Evolutionary conservation across 2,888 invertebrate species (phyloP), one percentile per base, ranked within the genome.

Genomic region (Resseliella maxima): DNA sequence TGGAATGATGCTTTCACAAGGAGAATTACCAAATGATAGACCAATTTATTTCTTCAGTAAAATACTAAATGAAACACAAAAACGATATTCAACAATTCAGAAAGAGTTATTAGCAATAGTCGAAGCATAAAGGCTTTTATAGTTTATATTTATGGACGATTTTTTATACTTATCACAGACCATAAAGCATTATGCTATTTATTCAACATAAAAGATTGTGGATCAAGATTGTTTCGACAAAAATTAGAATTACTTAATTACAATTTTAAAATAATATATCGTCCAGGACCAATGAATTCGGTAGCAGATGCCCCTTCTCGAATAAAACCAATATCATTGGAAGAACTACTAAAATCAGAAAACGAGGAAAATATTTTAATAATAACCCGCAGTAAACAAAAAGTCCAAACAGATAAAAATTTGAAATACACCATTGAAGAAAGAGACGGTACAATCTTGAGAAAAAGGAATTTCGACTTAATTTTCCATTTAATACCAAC

Each of bases 101-200:
- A 88, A 88, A 86, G 89, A 89, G 87, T 64, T 89, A 0, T 83
- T 88, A 12, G 89, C 88, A 0, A 88, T 89, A n/a, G n/a, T n/a
- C n/a, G n/a, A n/a, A n/a, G n/a, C n/a, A 2, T 88, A 0, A 87
- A 88, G 86, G 88, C 89, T 87, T 89, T 89, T 85, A 72, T 88
- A 72, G 89, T 88, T 0, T 89, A 89, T 86, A n/a, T 90, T 18
- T 89, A 88, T 86, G 89, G 89, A 0, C 85, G 88, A 87, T 88
- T 87, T 85, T 89, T 89, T 86, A 87, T 86, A 15, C 86, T 89
- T 0, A 87, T 88, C 18, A 89, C 89, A 0, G 90, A 90, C 86
- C 89, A 89, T 87, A 88, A 88, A 86, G 88, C 89, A 0, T 87
- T 89, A 5, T 86, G 86, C 46, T 89, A 88, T 88, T 86, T 88